phyloP scores from a whole-genome alignment of 1,140 invertebrate genomes.

The Coenobita brevimanus region DNA sequence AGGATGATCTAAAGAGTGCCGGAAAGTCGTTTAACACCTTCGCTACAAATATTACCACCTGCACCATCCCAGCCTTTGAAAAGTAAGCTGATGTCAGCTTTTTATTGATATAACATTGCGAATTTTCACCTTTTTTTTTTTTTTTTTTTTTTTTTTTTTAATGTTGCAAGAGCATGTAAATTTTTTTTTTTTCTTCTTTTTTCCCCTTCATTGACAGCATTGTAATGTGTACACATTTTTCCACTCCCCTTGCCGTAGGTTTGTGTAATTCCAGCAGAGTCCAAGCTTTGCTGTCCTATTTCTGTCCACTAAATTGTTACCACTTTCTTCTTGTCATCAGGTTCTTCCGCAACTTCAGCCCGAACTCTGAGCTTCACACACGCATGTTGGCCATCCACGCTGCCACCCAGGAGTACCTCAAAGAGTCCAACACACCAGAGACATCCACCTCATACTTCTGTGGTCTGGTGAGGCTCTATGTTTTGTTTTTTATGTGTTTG shows the following conservation, averaged over 20 bases:
- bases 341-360: slow-evolving; percentile 55
- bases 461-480: slow-evolving; percentile 35
- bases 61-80: slow-evolving; percentile 62
- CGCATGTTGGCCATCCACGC: slow-evolving; percentile 64
- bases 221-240: no score
- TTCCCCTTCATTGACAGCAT: neutral
- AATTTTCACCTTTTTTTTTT: no score
- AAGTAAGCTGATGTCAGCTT: slow-evolving; percentile 39
- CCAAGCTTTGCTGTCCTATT: neutral
- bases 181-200: no score
- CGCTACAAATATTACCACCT: slow-evolving; percentile 42
- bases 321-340: neutral
- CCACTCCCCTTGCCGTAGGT: neutral
- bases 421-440: slow-evolving; percentile 38
- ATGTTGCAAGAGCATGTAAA: no score
- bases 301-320: neutral
- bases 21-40: slow-evolving; percentile 60
- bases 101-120: no score
- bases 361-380: slow-evolving; percentile 48
- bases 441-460: slow-evolving; percentile 59
- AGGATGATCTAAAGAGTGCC: slow-evolving; percentile 15
- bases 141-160: no score
- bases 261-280: no score
- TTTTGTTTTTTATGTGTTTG: neutral
- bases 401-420: slow-evolving; percentile 60